Percentiles rank a stretch among this genome's conserved stretches.
Evolutionary conservation across 2,888 invertebrate species (phyloP).

Genomic region (Himalopsyche kuldschensis): DNA sequence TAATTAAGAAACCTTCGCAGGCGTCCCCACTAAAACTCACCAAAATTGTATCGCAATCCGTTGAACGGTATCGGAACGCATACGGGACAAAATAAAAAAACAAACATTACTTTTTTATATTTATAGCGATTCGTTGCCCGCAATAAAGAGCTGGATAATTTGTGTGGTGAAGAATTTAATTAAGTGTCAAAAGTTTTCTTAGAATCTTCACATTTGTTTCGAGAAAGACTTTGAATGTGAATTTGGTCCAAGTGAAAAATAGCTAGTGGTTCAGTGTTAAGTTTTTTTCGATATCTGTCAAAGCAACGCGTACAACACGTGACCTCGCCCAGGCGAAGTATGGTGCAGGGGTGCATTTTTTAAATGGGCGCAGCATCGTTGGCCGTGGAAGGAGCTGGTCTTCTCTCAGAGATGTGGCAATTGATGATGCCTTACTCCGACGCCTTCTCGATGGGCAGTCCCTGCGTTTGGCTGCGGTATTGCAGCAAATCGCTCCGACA

Average conservation of each 20-base stretch:
- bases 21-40: too few species aligned
- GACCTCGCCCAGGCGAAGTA: not conserved
- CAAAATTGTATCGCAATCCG: too few species aligned
- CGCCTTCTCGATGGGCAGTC: conserved; percentile 24
- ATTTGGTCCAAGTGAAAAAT: not conserved
- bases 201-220: too few species aligned
- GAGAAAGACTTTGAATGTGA: not conserved
- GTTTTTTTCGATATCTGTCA: not conserved
- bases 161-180: too few species aligned
- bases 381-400: conserved; percentile 34
- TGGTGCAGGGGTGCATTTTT: not conserved
- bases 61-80: too few species aligned
- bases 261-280: not conserved
- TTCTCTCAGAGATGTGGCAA: conserved; percentile 44
- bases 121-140: too few species aligned
- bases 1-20: too few species aligned
- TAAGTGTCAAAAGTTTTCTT: too few species aligned
- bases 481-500: conserved; percentile 47
- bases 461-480: conserved; percentile 49
- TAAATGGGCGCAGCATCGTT: conserved; percentile 9
- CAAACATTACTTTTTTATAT: too few species aligned
- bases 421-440: conserved; percentile 44
- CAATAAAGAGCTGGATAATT: too few species aligned
- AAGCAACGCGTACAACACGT: not conserved
- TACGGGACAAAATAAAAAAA: too few species aligned